These are phyloP conservation scores for Sprattus sprattus DNA, from an alignment of 2,113 vertebrate genomes.

Conservation along the genomic window DNA sequence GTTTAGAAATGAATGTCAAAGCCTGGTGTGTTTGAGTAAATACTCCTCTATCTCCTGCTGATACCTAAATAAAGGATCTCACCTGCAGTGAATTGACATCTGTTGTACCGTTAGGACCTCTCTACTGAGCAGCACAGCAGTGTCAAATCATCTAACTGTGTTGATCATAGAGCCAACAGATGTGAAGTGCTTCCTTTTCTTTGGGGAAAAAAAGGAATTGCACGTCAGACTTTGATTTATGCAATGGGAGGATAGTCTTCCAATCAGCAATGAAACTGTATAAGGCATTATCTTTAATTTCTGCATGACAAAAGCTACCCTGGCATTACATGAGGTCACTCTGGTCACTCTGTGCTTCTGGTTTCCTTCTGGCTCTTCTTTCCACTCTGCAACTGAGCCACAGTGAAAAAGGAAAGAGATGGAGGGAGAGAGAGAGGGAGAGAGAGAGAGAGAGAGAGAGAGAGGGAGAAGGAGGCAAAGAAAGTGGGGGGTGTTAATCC, in stretches of 20 bases:
- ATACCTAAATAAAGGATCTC: neutral
- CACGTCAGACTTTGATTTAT: neutral
- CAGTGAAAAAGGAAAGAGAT: neutral
- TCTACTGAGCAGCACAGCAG: neutral
- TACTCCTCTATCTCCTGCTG: neutral
- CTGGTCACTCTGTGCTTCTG: neutral
- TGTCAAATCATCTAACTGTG: neutral
- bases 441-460: neutral
- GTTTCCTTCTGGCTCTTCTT: neutral
- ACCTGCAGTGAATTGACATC: neutral
- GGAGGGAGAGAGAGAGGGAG: neutral
- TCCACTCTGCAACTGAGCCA: neutral
- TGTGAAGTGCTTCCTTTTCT: neutral
- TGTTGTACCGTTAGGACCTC: neutral
- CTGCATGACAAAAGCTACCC: neutral
- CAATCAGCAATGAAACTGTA: neutral
- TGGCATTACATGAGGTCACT: neutral
- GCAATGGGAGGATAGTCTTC: neutral
- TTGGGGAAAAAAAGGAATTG: neutral
- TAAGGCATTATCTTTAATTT: conserved; percentile 6
- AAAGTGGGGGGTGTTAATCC: neutral
- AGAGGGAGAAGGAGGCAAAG: neutral
- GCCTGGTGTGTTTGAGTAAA: neutral
- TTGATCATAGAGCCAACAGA: neutral
- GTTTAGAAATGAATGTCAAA: neutral